Evolutionary conservation across 2,113 vertebrate genomes (phyloP).

Genomic region (Pomatorhinus ruficollis): DNA sequence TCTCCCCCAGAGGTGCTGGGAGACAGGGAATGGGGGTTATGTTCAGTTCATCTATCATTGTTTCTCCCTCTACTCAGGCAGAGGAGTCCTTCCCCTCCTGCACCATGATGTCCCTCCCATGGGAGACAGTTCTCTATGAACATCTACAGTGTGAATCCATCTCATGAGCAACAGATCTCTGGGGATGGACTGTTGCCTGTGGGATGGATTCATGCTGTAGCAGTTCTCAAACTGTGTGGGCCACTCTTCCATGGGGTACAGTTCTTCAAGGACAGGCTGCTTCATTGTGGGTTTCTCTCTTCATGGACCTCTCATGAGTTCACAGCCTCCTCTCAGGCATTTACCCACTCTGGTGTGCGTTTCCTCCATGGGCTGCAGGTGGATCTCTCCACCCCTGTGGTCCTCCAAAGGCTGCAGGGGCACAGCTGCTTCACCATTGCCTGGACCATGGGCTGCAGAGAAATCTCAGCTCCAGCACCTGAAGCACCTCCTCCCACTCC

Average conservation of each 20-base stretch:
- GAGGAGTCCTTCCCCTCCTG: neutral
- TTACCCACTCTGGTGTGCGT: too few species aligned
- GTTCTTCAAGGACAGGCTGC: neutral
- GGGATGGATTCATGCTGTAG: too few species aligned
- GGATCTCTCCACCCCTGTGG: neutral
- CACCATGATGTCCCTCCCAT: too few species aligned
- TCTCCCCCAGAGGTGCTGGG: rapidly evolving
- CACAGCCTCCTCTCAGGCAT: neutral
- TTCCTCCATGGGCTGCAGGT: neutral
- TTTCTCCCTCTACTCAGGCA: neutral
- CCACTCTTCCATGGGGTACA: neutral
- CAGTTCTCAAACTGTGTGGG: too few species aligned
- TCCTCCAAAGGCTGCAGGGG: neutral
- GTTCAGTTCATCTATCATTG: too few species aligned
- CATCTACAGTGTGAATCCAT: rapidly evolving
- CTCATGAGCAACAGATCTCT: rapidly evolving
- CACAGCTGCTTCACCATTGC: neutral
- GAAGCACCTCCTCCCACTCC: neutral
- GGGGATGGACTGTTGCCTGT: too few species aligned
- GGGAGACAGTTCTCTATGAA: neutral
- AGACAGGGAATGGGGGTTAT: neutral
- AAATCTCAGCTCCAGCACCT: neutral
- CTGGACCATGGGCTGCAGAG: neutral
- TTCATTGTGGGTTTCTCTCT: neutral
- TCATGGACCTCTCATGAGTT: too few species aligned